Base-by-base conservation (phyloP, 2,113 vertebrate species). In the Otocyon megalotis region DNA sequence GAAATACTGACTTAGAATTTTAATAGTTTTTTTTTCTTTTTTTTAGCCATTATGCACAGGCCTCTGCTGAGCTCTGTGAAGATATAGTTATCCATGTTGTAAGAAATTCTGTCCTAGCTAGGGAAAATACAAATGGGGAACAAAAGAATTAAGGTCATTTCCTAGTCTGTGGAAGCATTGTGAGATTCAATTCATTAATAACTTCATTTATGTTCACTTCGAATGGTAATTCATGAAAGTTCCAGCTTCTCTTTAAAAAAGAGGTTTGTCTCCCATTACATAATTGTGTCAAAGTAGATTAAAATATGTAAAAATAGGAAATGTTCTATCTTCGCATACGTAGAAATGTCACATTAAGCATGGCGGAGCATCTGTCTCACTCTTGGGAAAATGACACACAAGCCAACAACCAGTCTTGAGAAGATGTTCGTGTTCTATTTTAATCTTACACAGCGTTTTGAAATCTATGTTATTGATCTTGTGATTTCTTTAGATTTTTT, bases 261-360 rank as follows among this genome's bases (percentile, higher is more conserved):
- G 26, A n/a, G 67, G 7, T 50, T 95, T 88, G 69, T 67, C 50
- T 88, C 82, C 65, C 86, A 13, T 91, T 96, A 91, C 63, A 24
- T 97, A 92, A 90, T 56, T 77, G 58, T 96, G 81, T 93, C 81
- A 80, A 58, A 80, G 56, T 62, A 71, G 67, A 95, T 97, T n/a
- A 74, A 94, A 95, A 80, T 84, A 22, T 58, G 28, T 65, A 91
- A 87, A 96, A 87, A 58, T 69, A 90, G 85, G 93, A 60, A 80
- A 13, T 12, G n/a, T 94, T 82, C 85, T 86, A 8, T 30, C 87
- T 93, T 30, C 50, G 88, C 63, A 22, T 37, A 28, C 3, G 2
- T 87, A 26, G 88, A 79, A 54, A 84, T 94, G 90, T 71, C 96
- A 20, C 0, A 2, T 35, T 10, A 53, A 80, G 90, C 48, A 32